Evolutionary conservation across 2,113 vertebrate species (phyloP), one percentile per base, ranked within the genome.

Genomic region (Garra rufa): DNA sequence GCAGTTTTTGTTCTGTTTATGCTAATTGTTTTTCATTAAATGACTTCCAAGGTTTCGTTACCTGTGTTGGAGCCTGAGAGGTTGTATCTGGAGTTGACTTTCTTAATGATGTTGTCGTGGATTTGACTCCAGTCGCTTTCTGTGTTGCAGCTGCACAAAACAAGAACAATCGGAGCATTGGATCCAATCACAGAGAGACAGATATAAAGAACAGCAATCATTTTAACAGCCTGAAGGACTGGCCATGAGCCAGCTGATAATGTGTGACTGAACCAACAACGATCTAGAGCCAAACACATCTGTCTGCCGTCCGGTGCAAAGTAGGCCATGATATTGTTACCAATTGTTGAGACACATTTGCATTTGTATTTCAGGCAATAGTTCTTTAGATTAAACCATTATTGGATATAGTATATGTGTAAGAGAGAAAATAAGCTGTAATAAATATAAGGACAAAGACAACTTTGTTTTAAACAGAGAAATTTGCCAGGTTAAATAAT

Each of bases 71-170:
- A 99, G 79, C 98, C 96, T 1, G 97, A 98, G 86, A 99, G 90
- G 90, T 99, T 99, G 83, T 99, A 99, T 84, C 97, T 95, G 6
- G 96, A 97, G 69, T 98, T 99, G 55, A 97, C 93, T 89, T 99
- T 99, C 89, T 96, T 98, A 89, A 99, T 98, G 88, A 99, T 98
- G 91, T 98, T 99, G 89, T 99, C 98, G 0, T 99, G 97, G 87
- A 98, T 99, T 90, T 99, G 98, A 92, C 96, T 94, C 97, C 97
- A 99, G 75, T 99, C 98, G 10, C 95, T 99, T 91, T 99, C 98
- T 6, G 98, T 98, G 92, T 98, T 99, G 89, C 97, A 99, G 92
- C 98, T 99, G 86, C 3, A 34, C 34, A 34, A 15, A 19, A 17
- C 50, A 48, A 46, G 28, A 30, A 3, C 44, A 67, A 52, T 61